phyloP scores from a whole-genome alignment of 2,113 vertebrate species.

The Bubo blakistoni region DNA sequence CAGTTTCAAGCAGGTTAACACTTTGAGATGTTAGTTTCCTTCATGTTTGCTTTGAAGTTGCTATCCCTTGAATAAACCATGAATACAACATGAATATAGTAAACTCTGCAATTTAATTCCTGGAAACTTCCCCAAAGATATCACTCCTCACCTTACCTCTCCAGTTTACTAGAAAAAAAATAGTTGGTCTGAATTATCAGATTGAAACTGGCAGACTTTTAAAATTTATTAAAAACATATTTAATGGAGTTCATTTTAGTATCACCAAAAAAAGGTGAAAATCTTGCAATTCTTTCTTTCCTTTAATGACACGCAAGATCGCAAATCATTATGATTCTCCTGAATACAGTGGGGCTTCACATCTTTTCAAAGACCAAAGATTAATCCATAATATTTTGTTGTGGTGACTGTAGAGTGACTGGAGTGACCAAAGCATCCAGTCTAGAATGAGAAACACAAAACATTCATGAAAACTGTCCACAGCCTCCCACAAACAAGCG shows the following conservation, averaged over 20 bases:
- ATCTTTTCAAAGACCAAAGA: not conserved
- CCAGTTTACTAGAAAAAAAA: not conserved
- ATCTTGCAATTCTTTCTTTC: not conserved
- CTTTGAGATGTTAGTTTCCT: not conserved
- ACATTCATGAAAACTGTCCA: not conserved
- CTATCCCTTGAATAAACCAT: not conserved
- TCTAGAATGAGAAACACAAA: not conserved
- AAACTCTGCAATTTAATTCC: not conserved
- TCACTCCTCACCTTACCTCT: not conserved
- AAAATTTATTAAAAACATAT: not conserved
- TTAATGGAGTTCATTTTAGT: not conserved
- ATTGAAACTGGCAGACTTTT: not conserved
- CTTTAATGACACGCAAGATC: not conserved
- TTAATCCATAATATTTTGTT: not conserved
- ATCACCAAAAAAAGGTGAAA: not conserved
- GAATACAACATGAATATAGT: not conserved
- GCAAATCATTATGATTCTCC: not conserved
- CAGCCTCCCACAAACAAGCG: not conserved
- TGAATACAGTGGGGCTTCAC: not conserved
- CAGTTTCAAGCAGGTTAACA: not conserved
- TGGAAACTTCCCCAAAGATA: not conserved
- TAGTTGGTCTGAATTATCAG: not conserved
- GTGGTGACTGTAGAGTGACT: not conserved
- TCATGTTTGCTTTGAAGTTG: not conserved
- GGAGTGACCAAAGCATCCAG: not conserved